These are phyloP conservation scores for Hypsopygia costalis DNA, from an alignment of 2,888 invertebrate genomes.

Conservation along the genomic window DNA sequence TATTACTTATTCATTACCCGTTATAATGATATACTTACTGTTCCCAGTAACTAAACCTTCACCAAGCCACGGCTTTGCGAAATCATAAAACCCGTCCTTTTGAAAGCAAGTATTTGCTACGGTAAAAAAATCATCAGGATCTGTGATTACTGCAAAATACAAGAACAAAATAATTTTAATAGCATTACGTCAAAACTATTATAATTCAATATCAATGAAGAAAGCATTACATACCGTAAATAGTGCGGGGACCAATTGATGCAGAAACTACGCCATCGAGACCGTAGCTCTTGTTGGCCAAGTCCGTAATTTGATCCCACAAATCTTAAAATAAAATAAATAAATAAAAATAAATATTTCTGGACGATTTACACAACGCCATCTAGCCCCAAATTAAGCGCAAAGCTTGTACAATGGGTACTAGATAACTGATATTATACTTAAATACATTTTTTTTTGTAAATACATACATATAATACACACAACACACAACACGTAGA, in stretches of 20 bases:
- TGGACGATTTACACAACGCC: too few species aligned
- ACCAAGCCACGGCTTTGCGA: conserved; percentile 62
- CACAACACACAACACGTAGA: too few species aligned
- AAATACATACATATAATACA: too few species aligned
- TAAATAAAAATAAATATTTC: too few species aligned
- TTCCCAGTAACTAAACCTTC: conserved; percentile 59
- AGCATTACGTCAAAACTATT: neutral
- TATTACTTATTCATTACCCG: too few species aligned
- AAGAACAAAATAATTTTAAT: neutral
- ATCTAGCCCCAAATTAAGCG: too few species aligned
- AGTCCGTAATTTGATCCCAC: conserved; percentile 43
- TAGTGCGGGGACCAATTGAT: conserved; percentile 50
- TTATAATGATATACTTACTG: too few species aligned
- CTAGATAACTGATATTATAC: too few species aligned
- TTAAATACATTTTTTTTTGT: too few species aligned
- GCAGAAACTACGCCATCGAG: conserved; percentile 52
- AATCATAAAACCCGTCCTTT: conserved; percentile 58
- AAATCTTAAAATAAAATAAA: conserved; percentile 33
- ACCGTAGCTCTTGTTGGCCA: conserved; percentile 41
- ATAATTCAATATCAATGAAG: neutral
- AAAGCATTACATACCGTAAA: conserved; percentile 33
- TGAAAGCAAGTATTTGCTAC: conserved; percentile 55
- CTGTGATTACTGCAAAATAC: conserved; percentile 57
- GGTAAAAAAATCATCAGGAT: conserved; percentile 58
- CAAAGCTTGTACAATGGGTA: too few species aligned